phyloP scores from a whole-genome alignment of 2,113 vertebrate genomes.

The Mormyrus iriodes region DNA sequence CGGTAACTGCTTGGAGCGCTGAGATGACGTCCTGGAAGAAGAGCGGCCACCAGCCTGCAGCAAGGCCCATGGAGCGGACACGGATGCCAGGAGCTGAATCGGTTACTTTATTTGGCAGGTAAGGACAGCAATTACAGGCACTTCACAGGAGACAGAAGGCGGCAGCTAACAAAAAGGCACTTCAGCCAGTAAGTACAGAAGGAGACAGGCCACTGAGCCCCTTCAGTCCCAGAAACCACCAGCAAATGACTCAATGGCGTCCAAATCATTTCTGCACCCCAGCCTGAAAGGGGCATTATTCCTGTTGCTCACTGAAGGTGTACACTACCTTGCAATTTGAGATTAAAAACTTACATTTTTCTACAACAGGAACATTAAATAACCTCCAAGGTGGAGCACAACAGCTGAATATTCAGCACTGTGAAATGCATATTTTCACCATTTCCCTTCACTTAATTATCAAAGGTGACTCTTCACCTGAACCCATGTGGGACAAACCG shows the following conservation, averaged over 20 bases:
- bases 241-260: neutral
- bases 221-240: neutral
- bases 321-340: neutral
- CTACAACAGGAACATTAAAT: neutral
- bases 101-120: slow-evolving; percentile 6
- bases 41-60: neutral
- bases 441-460: neutral
- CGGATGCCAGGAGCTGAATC: neutral
- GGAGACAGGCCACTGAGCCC: neutral
- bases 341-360: neutral
- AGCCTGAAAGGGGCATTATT: neutral
- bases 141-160: neutral
- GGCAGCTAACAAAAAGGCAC: neutral
- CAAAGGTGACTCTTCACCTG: neutral
- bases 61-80: neutral
- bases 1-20: neutral
- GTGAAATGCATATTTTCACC: neutral
- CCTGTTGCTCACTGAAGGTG: neutral
- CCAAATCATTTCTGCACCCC: neutral
- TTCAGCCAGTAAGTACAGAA: neutral
- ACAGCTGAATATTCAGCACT: neutral
- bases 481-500: neutral
- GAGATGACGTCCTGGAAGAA: neutral
- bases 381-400: neutral
- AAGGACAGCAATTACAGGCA: neutral